Base-by-base conservation (phyloP, 2,797 vertebrate genomes). In the Podarcis lilfordi region DNA sequence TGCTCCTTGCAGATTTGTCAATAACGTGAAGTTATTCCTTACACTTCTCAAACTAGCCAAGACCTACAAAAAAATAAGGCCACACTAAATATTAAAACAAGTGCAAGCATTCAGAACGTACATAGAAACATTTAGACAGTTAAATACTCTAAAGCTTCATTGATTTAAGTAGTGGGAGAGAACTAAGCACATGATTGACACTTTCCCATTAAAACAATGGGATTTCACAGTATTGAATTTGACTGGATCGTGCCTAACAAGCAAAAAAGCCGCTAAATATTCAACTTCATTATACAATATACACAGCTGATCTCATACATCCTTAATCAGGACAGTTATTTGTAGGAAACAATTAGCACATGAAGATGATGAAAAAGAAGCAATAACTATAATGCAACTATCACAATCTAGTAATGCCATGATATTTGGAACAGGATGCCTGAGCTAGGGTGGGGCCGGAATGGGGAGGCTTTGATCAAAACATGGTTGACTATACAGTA, bases 41-140 rank as follows among this genome's bases (percentile, higher is more conserved):
- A 99, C 98, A 5, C 98, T 98, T 64, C 98, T 96, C 80, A 99
- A 97, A 91, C 99, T 99, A 35, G 98, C 99, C 55, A 99, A 97
- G 89, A 99, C 98, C 99, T 99, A 29, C 0, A 75, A 91, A 88
- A 87, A 86, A 19, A 29, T 29, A 75, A 86, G 15, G 27, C 1
- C 23, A 82, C 23, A 82, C 10, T 77, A 32, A 40, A 79, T 64
- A 19, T n/a, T 66, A 17, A 72, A 83, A 83, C 29, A 81, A 45
- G 87, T 66, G 55, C 25, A 23, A 40, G 32, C 1, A 40, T 82
- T 77, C 69, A 25, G 25, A 79, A 85, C 29, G 37, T 45, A 83
- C 37, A 35, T 50, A 75, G 45, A n/a, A 23, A 68, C 35, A 43
- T 19, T 25, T 9, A 45, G 11, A 37, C 4, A 72, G 5, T 3